Evolutionary conservation across 1,140 invertebrate species (phyloP).

Genomic region (Gerris buenoi): DNA sequence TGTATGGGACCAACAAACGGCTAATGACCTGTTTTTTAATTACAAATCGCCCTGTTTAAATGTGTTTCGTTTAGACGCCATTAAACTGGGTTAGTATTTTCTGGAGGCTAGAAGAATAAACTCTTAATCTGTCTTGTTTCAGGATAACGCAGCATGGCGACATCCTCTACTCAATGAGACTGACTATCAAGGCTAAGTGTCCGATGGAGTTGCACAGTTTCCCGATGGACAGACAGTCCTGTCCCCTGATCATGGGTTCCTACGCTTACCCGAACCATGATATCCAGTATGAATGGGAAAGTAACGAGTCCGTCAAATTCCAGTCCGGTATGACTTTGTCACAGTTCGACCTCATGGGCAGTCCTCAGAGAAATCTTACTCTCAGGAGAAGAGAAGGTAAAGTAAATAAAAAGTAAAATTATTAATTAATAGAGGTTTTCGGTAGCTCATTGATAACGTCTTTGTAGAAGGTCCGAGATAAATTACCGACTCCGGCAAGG

Average conservation of each 20-base stretch:
- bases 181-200: constrained; percentile 94
- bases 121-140: too few relatives aligned
- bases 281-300: constrained; percentile 80
- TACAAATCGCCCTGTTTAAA: too few relatives aligned
- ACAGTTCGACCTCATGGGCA: constrained; percentile 80
- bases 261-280: constrained; percentile 83
- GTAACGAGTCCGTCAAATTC: constrained; percentile 64
- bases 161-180: constrained; percentile 84
- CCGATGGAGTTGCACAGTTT: constrained; percentile 93
- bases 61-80: too few relatives aligned
- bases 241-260: constrained; percentile 81
- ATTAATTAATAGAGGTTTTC: too few relatives aligned
- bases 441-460: too few relatives aligned
- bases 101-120: too few relatives aligned
- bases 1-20: too few relatives aligned
- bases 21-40: too few relatives aligned
- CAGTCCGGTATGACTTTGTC: constrained; percentile 77
- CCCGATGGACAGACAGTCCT: constrained; percentile 89
- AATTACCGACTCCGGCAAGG: too few relatives aligned
- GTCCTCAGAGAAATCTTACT: constrained; percentile 63
- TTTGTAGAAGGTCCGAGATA: too few relatives aligned
- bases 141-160: constrained; percentile 76
- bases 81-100: too few relatives aligned
- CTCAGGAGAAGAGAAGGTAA: constrained; percentile 57
- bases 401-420: constrained; percentile 13